Evolutionary conservation across 2,113 vertebrate genomes (phyloP).

Genomic region (Neolamprologus hecqui): DNA sequence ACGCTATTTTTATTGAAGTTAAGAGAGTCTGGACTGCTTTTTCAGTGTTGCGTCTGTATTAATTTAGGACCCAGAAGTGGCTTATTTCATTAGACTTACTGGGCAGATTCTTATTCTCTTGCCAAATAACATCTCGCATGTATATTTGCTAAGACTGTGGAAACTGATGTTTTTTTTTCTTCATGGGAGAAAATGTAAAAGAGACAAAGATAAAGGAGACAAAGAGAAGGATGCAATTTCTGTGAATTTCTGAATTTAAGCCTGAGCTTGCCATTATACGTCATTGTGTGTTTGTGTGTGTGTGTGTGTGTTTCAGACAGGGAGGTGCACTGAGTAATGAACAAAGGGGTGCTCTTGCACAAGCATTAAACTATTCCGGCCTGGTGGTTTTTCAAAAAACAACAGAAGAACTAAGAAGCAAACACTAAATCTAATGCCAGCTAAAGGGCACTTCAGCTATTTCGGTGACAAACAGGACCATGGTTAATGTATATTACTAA

Average conservation of each 20-base stretch:
- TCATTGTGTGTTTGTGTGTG: not conserved
- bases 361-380: slow-evolving; percentile 1
- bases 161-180: not conserved
- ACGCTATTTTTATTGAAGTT: not conserved
- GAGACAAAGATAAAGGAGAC: not conserved
- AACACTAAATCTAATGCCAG: slow-evolving; percentile 24
- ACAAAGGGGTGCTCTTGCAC: not conserved
- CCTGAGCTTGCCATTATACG: not conserved
- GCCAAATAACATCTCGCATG: not conserved
- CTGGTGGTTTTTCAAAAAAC: not conserved
- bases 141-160: not conserved
- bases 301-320: not conserved
- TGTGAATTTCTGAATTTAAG: not conserved
- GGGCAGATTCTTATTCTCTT: not conserved
- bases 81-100: not conserved
- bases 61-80: not conserved
- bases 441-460: slow-evolving; percentile 56
- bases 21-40: not conserved
- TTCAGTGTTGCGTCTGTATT: not conserved
- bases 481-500: slow-evolving; percentile 47
- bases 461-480: slow-evolving; percentile 42
- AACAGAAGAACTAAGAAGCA: slow-evolving; percentile 14
- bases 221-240: not conserved
- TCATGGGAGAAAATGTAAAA: not conserved
- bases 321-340: not conserved